These are phyloP conservation scores for Conops quadrifasciatus DNA, from an alignment of 2,888 invertebrate genomes.

Conservation along the genomic window DNA sequence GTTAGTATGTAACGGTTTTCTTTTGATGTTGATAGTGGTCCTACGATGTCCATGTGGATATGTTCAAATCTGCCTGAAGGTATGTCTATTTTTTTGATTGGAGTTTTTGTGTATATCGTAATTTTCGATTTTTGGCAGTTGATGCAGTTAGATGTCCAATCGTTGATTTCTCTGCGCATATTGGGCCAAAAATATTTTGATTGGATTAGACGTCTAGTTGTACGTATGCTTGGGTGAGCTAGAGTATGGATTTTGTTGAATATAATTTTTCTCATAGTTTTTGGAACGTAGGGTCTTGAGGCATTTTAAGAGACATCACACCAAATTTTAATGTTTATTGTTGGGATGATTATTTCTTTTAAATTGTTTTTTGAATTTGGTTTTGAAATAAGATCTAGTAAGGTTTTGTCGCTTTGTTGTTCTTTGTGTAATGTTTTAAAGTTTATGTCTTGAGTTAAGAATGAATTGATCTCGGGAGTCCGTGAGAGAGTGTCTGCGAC, in stretches of 20 bases:
- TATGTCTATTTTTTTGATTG: constrained; percentile 43
- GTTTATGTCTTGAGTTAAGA: neutral
- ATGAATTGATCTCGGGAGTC: neutral
- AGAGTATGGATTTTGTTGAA: too few species aligned
- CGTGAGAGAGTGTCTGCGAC: constrained; percentile 36
- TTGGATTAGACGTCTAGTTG: constrained; percentile 44
- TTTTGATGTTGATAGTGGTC: constrained; percentile 50
- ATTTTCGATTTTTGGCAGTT: constrained; percentile 54
- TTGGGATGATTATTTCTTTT: constrained; percentile 15
- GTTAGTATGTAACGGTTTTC: constrained; percentile 49
- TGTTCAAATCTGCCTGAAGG: constrained; percentile 53
- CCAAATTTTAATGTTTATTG: constrained; percentile 12
- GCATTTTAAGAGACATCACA: constrained; percentile 6
- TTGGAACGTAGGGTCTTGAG: constrained; percentile 45
- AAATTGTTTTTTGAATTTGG: constrained; percentile 22
- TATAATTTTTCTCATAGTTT: constrained; percentile 32
- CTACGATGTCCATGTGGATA: constrained; percentile 56
- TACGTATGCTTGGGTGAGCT: constrained; percentile 42
- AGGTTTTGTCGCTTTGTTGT: too few species aligned
- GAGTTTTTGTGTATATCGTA: constrained; percentile 46
- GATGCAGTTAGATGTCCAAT: constrained; percentile 53
- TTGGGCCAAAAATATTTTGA: constrained; percentile 49
- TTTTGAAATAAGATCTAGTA: constrained; percentile 1
- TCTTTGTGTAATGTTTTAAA: neutral
- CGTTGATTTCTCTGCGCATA: constrained; percentile 47